Evolutionary conservation across 2,113 vertebrate genomes (phyloP).

Genomic region (Grus americana): DNA sequence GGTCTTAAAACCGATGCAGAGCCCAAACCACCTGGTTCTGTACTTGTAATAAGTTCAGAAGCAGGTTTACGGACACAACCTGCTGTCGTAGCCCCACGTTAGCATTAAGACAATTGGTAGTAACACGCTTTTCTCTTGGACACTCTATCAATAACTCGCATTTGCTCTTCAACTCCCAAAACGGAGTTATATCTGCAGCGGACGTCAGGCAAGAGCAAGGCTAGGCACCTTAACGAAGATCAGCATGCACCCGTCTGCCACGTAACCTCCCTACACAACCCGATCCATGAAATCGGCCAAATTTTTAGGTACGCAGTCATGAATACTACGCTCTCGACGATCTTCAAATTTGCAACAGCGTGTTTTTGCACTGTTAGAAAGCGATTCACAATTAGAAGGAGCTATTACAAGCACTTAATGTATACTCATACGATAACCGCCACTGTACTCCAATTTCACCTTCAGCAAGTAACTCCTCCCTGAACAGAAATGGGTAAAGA

Average conservation of each 20-base stretch:
- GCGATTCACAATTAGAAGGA: neutral
- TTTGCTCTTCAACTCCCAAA: neutral
- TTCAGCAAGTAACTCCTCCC: neutral
- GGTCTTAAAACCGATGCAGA: neutral
- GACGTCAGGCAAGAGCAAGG: accelerated
- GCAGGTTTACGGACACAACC: neutral
- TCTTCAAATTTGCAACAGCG: accelerated
- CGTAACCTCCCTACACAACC: accelerated
- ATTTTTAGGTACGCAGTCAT: accelerated
- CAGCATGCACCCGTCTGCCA: neutral
- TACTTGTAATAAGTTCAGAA: accelerated
- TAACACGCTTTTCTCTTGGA: accelerated
- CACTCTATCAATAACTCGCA: accelerated
- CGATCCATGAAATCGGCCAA: neutral
- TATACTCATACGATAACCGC: no score
- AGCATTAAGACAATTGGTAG: neutral
- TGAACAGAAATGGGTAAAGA: neutral
- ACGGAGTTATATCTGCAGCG: accelerated
- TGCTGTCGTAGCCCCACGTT: accelerated
- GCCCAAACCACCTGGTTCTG: neutral
- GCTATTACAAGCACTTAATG: neutral
- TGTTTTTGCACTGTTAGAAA: accelerated
- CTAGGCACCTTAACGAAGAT: neutral
- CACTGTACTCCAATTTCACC: neutral
- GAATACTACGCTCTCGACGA: neutral